Evolutionary conservation across 2,888 invertebrate species (phyloP).

Genomic region (Cheilosia impressa): DNA sequence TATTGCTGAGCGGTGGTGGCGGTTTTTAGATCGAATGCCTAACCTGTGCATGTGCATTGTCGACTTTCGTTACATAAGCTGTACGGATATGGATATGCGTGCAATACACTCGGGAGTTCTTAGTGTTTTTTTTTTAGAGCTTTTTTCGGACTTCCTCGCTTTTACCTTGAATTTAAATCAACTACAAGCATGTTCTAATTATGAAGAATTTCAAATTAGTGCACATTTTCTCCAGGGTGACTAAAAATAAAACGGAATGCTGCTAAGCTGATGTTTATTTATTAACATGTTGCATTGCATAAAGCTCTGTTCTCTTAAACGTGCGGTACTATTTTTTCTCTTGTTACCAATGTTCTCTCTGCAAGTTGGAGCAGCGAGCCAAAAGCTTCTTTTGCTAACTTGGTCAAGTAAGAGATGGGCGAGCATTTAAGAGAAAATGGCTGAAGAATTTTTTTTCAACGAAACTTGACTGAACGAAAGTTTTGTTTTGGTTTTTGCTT

Average conservation of each 20-base stretch:
- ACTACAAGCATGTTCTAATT: background rate
- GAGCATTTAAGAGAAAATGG: background rate
- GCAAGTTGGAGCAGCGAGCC: background rate
- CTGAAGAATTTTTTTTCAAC: constrained; percentile 18
- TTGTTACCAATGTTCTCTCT: background rate
- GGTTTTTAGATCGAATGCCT: constrained; percentile 1
- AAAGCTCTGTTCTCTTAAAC: constrained; percentile 22
- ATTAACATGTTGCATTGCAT: background rate
- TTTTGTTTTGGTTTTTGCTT: constrained; percentile 28
- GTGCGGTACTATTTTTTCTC: background rate
- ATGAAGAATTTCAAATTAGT: constrained; percentile 2
- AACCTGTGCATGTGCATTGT: background rate
- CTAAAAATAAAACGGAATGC: background rate
- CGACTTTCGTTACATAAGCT: constrained; percentile 20
- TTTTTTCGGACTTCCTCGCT: constrained; percentile 22
- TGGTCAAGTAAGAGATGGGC: background rate
- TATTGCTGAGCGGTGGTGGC: background rate
- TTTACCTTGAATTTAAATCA: constrained; percentile 67
- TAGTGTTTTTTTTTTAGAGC: background rate
- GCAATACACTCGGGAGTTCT: constrained; percentile 10
- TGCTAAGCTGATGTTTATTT: background rate
- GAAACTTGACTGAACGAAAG: constrained; percentile 30
- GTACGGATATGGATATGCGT: background rate
- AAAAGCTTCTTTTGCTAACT: constrained; percentile 1
- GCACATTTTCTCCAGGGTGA: constrained; percentile 7